A percentile compares a stretch with the other conserved stretches of the same genome.
Conservation (phyloP, 2,888 invertebrate genomes). For the Dorcus parallelipipedus region DNA sequence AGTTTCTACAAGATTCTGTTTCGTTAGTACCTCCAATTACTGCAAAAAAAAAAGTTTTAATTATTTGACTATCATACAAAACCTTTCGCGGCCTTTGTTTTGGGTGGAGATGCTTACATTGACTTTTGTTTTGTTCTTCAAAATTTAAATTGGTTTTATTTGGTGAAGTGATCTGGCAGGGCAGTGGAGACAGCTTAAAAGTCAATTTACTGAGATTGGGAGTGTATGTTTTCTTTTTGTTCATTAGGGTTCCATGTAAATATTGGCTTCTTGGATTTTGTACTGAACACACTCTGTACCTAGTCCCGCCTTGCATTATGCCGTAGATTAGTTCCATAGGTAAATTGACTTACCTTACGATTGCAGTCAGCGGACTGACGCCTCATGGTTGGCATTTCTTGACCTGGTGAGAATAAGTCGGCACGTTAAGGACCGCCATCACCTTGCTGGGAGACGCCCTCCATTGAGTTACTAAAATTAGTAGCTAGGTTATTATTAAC, state of each 20-base stretch:
- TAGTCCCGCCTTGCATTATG: constrained; percentile 41
- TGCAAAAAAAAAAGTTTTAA: too few species aligned
- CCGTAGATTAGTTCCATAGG: constrained; percentile 31
- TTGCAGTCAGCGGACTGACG: constrained; percentile 40
- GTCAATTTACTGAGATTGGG: constrained; percentile 34
- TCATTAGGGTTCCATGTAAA: constrained; percentile 33
- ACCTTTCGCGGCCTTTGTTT: too few species aligned
- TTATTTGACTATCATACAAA: too few species aligned
- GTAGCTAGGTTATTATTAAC: constrained; percentile 33
- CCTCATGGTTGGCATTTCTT: constrained; percentile 31
- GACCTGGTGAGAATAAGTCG: constrained; percentile 38
- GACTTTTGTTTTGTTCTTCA: too few species aligned
- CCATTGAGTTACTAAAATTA: constrained; percentile 6
- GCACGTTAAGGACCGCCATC: constrained; percentile 45
- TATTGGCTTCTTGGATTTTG: constrained; percentile 40
- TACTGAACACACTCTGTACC: constrained; percentile 39
- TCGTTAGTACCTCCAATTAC: too few species aligned
- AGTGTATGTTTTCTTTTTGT: constrained; percentile 1
- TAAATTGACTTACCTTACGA: constrained; percentile 38
- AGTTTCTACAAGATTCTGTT: too few species aligned
- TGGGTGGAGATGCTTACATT: too few species aligned
- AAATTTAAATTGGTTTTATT: neutral
- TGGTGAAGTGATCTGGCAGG: constrained; percentile 33
- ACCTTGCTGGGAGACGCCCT: constrained; percentile 10
- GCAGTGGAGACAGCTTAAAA: constrained; percentile 30